A percentile compares a stretch with the other conserved stretches of the same genome.
These are phyloP conservation scores for Ptyas mucosa DNA, from an alignment of 2,113 vertebrate species.

Conservation along the genomic window DNA sequence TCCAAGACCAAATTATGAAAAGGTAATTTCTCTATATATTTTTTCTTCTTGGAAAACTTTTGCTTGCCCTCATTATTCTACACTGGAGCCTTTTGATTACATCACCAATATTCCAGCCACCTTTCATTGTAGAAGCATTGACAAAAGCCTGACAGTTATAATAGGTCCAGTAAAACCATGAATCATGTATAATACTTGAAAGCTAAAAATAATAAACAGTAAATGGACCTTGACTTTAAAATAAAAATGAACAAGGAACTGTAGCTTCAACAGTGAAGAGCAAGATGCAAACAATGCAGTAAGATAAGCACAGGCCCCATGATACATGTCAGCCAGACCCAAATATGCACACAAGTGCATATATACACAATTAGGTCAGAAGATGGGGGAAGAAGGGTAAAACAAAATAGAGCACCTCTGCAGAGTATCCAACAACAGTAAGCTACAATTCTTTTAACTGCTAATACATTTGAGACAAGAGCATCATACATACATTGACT, in stretches of 20 bases:
- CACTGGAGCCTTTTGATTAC: conserved; percentile 20
- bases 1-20: conserved; percentile 27
- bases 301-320: background rate
- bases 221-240: conserved; percentile 19
- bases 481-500: background rate
- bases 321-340: background rate
- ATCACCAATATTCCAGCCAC: background rate
- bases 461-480: background rate
- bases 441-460: background rate
- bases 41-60: conserved; percentile 9
- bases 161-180: background rate
- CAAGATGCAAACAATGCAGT: background rate
- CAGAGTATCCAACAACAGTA: background rate
- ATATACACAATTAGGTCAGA: background rate
- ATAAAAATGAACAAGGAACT: conserved; percentile 4
- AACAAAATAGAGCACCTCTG: background rate
- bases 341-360: background rate
- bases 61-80: background rate
- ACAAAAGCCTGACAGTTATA: conserved; percentile 11
- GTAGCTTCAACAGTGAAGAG: background rate
- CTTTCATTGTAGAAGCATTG: background rate
- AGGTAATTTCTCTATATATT: background rate
- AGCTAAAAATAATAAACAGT: conserved; percentile 26
- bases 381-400: rapidly evolving
- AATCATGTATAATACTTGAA: conserved; percentile 6